These are phyloP conservation scores for Nothura maculosa DNA, from an alignment of 2,797 vertebrate species.

Conservation along the genomic window DNA sequence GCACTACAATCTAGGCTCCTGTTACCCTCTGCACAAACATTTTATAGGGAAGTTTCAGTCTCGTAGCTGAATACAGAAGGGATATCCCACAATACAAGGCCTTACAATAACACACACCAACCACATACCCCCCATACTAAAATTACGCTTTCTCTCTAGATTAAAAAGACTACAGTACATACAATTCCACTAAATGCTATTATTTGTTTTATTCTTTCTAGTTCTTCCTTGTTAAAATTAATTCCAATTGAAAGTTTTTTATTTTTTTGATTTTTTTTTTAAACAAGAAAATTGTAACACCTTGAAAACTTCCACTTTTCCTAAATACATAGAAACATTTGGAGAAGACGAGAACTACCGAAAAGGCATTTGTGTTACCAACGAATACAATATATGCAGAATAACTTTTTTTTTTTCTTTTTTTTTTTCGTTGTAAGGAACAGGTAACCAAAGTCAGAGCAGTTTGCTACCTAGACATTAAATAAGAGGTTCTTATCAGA, in stretches of 20 bases:
- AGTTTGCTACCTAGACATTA: conserved; percentile 84
- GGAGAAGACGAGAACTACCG: conserved; percentile 67
- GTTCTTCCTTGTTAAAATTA: background rate
- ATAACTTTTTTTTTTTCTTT: conserved; percentile 68
- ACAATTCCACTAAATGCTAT: background rate
- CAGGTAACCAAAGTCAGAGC: conserved; percentile 83
- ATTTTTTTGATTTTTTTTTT: background rate
- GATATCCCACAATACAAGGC: conserved; percentile 22
- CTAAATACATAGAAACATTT: conserved; percentile 71
- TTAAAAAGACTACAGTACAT: conserved; percentile 49
- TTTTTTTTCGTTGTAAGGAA: conserved; percentile 77
- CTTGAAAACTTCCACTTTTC: conserved; percentile 62
- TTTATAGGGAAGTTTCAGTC: conserved; percentile 37
- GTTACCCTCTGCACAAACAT: background rate
- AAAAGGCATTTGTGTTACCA: conserved; percentile 75
- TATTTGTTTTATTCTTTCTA: conserved; percentile 33
- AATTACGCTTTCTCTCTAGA: conserved; percentile 43
- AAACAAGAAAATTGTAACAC: conserved; percentile 44
- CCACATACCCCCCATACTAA: background rate
- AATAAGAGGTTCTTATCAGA: conserved; percentile 86
- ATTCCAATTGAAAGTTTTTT: conserved; percentile 33
- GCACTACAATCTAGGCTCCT: conserved; percentile 8
- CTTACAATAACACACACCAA: conserved; percentile 21
- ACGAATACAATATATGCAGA: conserved; percentile 72
- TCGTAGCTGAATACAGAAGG: conserved; percentile 40